A percentile compares a stretch with the other conserved stretches of the same genome.
These are phyloP conservation scores for Phenganax subtilis DNA, from an alignment of 92 coral and sea anemone genomes.

Conservation along the genomic window DNA sequence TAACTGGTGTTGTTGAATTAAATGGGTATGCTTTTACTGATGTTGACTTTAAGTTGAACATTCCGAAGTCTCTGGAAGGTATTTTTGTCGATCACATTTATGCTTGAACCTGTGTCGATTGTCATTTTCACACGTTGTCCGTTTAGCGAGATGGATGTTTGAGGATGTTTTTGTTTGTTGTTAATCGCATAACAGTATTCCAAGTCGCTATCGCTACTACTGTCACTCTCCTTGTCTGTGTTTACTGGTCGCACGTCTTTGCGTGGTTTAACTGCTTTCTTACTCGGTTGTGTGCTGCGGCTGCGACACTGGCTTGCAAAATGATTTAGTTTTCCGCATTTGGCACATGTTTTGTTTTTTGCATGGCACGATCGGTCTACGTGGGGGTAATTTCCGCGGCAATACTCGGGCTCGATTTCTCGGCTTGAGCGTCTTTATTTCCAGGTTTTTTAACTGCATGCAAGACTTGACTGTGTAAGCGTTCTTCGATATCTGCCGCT, in stretches of 20 bases:
- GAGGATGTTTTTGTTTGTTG: background rate
- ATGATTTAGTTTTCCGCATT: slow-evolving; percentile 29
- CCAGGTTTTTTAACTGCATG: background rate
- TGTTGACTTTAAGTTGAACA: slow-evolving; percentile 6
- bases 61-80: background rate
- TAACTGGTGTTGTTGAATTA: slow-evolving; percentile 27
- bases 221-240: background rate
- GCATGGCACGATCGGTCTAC: slow-evolving; percentile 12
- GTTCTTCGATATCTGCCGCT: slow-evolving; percentile 48
- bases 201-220: background rate
- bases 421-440: background rate
- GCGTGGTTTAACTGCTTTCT: background rate
- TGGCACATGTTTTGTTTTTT: slow-evolving; percentile 23
- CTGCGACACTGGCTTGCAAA: slow-evolving; percentile 31
- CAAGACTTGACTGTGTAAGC: slow-evolving; percentile 5
- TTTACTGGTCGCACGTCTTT: background rate
- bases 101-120: background rate
- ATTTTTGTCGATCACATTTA: background rate
- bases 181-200: slow-evolving; percentile 24
- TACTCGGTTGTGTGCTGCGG: slow-evolving; percentile 14
- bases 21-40: slow-evolving; percentile 33
- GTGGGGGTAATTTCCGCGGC: background rate
- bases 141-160: background rate
- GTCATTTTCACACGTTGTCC: slow-evolving; percentile 1
- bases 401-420: slow-evolving; percentile 11